Percentiles rank a stretch among this genome's conserved stretches.
Conservation (phyloP, 2,888 invertebrate genomes). For the Helicoverpa assulta region DNA sequence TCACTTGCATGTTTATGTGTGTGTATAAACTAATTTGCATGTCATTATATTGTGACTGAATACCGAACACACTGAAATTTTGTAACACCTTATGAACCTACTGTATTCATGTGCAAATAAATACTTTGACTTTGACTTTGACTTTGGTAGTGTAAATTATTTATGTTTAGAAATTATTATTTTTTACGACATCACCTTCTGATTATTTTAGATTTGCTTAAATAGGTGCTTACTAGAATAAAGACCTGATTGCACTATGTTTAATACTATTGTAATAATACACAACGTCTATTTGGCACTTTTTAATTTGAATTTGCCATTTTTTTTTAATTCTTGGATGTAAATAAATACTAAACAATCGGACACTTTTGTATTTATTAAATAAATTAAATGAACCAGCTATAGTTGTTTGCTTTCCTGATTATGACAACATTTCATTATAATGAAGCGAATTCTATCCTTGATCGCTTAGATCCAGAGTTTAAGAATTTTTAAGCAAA, state of each 20-base stretch:
- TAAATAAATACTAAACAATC: constrained; percentile 21
- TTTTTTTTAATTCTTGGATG: constrained; percentile 5
- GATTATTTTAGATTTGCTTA: constrained; percentile 30
- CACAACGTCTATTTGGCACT: constrained; percentile 1
- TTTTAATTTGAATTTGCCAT: constrained; percentile 4
- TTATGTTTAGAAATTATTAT: constrained; percentile 26
- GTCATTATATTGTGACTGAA: too few relatives aligned
- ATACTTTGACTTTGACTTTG: too few relatives aligned
- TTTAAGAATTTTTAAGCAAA: background rate
- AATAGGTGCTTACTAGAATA: constrained; percentile 42
- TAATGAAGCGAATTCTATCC: background rate
- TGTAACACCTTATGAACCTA: too few relatives aligned
- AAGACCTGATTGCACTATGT: background rate
- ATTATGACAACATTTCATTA: too few relatives aligned
- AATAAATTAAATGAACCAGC: constrained; percentile 28
- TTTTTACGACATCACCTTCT: constrained; percentile 1
- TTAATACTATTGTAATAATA: background rate
- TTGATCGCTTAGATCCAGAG: background rate
- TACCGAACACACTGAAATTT: too few relatives aligned
- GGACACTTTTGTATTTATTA: constrained; percentile 44
- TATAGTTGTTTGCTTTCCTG: constrained; percentile 3
- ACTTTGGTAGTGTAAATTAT: constrained; percentile 22
- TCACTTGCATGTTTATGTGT: too few relatives aligned
- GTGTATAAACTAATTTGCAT: too few relatives aligned
- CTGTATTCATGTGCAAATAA: too few relatives aligned